These are phyloP conservation scores for Otis tarda DNA, from an alignment of 2,113 vertebrate genomes.

Conservation along the genomic window DNA sequence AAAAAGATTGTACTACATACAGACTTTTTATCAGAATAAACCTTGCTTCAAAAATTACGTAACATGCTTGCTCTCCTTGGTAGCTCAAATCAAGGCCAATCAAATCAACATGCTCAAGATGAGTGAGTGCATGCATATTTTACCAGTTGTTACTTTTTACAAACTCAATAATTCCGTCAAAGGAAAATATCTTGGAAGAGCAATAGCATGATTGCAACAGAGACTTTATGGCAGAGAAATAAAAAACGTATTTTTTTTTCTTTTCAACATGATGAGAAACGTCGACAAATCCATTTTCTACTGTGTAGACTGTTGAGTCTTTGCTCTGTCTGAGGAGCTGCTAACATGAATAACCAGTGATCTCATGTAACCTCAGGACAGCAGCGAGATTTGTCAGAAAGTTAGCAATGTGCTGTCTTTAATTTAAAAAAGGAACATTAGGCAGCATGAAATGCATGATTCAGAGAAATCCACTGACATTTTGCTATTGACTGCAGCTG, in stretches of 20 bases:
- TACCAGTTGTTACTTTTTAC: slow-evolving; percentile 14
- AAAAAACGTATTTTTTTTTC: not conserved
- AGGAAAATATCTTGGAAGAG: not conserved
- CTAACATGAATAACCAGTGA: slow-evolving; percentile 47
- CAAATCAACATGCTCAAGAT: slow-evolving; percentile 43
- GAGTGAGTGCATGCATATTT: slow-evolving; percentile 36
- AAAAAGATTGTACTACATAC: not conserved
- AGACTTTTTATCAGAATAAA: slow-evolving; percentile 37
- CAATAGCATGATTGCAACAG: not conserved
- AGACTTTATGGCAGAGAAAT: not conserved
- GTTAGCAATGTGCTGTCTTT: slow-evolving; percentile 7
- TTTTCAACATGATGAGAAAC: not conserved
- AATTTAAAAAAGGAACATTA: slow-evolving; percentile 46
- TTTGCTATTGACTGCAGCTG: slow-evolving; percentile 16
- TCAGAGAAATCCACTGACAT: slow-evolving; percentile 28
- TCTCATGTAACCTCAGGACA: slow-evolving; percentile 62
- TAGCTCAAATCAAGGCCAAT: slow-evolving; percentile 46
- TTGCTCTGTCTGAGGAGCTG: slow-evolving; percentile 9
- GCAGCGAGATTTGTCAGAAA: slow-evolving; percentile 40
- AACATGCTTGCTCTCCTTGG: not conserved
- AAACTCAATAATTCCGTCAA: slow-evolving; percentile 15
- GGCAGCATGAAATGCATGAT: slow-evolving; percentile 22
- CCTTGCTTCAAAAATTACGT: not conserved
- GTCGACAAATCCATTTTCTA: not conserved
- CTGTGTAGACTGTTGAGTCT: not conserved